Base-by-base conservation (phyloP, 2,113 vertebrate genomes). In the Monarcha castaneiventris region DNA sequence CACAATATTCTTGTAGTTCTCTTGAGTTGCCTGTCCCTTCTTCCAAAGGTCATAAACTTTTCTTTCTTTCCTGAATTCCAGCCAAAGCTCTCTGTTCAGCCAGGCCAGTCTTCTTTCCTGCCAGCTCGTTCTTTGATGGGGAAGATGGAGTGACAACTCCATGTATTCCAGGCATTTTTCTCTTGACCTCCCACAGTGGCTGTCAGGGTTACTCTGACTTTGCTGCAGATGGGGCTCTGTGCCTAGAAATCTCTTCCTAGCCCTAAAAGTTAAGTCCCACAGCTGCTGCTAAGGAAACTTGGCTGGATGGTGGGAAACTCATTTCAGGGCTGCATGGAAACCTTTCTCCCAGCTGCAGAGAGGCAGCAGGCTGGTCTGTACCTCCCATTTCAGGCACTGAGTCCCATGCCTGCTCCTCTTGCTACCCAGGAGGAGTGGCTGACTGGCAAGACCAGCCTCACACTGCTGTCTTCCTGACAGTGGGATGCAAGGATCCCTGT, bases 231-330 rank as follows among this genome's bases (percentile, higher is more conserved):
- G 94, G 71, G 89, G 87, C 84, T 93, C 74, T 82, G 74, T 91
- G 89, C 93, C 89, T 96, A 91, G 84, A 93, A 96, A 93, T 91
- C 71, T 95, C 90, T 52, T 85, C 73, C 71, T 88, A 84, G 75
- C 67, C 91, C 85, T 94, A 91, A 80, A 94, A 94, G 66, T 93
- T 58, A 91, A 82, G 46, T 94, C 90, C 51, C 26, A 12, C 33
- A 39, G 90, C 89, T 87, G 81, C 94, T 73, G 55, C 93, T 91
- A 51, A 91, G 82, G 82, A 88, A 95, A 94, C 67, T 91, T 90
- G 93, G 87, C 93, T 90, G 78, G 43, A 62, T 77, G 48, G 14
- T 83, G 84, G 59, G 71, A 93, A 96, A 93, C 46, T 93, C n/a
- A 10, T 56, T 85, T 84, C 19, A 49, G 66, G 56, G 9, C 62